These are phyloP conservation scores for Athalia cordata DNA, from an alignment of 2,888 invertebrate genomes.

Conservation along the genomic window DNA sequence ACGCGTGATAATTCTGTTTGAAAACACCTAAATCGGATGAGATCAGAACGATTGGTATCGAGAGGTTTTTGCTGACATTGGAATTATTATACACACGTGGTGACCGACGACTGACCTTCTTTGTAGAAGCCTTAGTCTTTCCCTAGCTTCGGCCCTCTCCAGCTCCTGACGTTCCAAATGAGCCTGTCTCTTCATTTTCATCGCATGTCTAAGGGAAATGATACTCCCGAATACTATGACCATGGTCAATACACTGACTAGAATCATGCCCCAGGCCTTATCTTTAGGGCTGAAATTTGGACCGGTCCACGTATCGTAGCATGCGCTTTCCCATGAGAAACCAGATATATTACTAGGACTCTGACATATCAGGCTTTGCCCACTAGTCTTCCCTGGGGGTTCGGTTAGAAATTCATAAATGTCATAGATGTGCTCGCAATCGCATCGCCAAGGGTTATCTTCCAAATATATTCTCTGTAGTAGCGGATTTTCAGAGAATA, in stretches of 20 bases:
- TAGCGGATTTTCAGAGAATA: conserved; percentile 78
- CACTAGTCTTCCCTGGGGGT: conserved; percentile 76
- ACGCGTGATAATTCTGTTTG: not conserved
- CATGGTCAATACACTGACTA: conserved; percentile 68
- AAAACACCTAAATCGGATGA: not conserved
- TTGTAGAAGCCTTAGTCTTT: conserved; percentile 74
- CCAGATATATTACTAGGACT: conserved; percentile 80
- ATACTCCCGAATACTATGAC: conserved; percentile 76
- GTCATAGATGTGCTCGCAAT: conserved; percentile 79
- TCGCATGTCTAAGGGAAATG: conserved; percentile 76
- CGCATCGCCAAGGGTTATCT: conserved; percentile 87
- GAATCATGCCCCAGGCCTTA: conserved; percentile 62
- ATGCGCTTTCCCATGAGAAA: conserved; percentile 82
- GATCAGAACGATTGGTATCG: conserved; percentile 4
- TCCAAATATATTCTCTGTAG: conserved; percentile 78
- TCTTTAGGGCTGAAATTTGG: conserved; percentile 50
- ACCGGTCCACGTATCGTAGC: conserved; percentile 78
- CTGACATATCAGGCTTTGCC: conserved; percentile 78
- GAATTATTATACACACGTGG: not conserved
- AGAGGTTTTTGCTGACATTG: not conserved
- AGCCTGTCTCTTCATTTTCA: conserved; percentile 75
- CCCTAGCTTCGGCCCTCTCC: conserved; percentile 78
- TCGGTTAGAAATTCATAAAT: conserved; percentile 79
- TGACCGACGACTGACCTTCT: conserved; percentile 60
- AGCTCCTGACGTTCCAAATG: conserved; percentile 76